A percentile compares a stretch with the other conserved stretches of the same genome.
Conservation (phyloP, 2,113 vertebrate genomes). For the Prinia subflava region DNA sequence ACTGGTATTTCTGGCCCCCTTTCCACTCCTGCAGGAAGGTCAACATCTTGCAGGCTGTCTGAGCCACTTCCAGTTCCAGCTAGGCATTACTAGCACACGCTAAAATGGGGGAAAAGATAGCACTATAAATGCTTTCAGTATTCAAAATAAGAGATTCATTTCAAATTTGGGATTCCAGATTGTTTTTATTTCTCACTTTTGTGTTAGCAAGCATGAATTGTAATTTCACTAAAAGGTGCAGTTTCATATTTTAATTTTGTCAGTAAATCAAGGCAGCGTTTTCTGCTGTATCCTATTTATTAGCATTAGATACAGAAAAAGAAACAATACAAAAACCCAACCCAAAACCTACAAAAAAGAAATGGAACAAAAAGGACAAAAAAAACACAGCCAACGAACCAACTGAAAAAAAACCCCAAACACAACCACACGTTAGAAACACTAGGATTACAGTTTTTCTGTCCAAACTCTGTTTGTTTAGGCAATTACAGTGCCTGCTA, state of each 20-base stretch:
- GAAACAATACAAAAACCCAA: background rate
- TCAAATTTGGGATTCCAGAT: background rate
- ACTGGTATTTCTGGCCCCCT: background rate
- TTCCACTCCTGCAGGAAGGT: background rate
- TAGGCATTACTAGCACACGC: background rate
- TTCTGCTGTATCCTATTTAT: background rate
- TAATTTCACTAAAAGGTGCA: background rate
- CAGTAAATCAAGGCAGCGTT: background rate
- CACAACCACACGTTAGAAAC: background rate
- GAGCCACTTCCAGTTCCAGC: background rate
- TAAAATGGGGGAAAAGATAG: background rate
- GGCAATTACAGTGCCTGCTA: constrained; percentile 24
- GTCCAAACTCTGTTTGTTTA: constrained; percentile 45
- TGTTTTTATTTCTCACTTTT: background rate
- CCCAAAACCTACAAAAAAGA: background rate
- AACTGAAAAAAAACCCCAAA: background rate
- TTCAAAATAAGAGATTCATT: background rate
- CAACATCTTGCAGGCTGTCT: background rate
- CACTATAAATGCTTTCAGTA: background rate
- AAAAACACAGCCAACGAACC: background rate
- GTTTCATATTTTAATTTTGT: background rate
- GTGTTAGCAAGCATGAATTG: background rate
- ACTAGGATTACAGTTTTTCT: background rate
- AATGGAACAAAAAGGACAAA: background rate
- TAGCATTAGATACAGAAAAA: background rate